phyloP scores from a whole-genome alignment of 2,888 invertebrate species.

The Dynastes hyllus region DNA sequence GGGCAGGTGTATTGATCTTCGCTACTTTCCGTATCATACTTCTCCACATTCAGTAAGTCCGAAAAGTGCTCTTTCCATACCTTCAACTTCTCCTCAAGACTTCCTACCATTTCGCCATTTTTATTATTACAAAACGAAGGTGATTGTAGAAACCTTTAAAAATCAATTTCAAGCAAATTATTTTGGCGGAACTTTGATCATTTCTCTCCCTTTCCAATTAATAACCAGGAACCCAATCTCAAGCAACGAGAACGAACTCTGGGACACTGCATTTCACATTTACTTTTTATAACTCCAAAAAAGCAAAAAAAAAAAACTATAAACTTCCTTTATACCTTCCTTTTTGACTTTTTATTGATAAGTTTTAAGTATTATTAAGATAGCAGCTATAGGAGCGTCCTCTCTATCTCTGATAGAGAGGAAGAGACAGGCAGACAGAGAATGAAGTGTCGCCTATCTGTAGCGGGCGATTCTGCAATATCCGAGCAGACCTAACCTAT shows the following conservation, averaged over 20 bases:
- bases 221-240: neutral
- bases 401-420: conserved; percentile 3
- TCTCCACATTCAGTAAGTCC: no score
- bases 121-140: no score
- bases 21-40: no score
- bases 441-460: neutral
- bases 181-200: neutral
- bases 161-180: neutral
- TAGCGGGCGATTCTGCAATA: conserved; percentile 58
- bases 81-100: no score
- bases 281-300: neutral
- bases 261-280: neutral
- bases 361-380: conserved; percentile 2
- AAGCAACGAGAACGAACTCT: neutral
- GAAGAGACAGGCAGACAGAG: no score
- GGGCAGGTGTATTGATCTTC: no score
- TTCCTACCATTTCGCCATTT: no score
- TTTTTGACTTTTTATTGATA: neutral
- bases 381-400: conserved; percentile 1
- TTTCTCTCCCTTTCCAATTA: neutral
- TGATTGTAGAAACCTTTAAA: no score
- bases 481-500: conserved; percentile 54
- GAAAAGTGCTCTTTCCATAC: no score
- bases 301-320: neutral
- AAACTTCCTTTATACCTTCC: neutral